Conservation (phyloP, 2,797 vertebrate species). For the Argentina silus region DNA sequence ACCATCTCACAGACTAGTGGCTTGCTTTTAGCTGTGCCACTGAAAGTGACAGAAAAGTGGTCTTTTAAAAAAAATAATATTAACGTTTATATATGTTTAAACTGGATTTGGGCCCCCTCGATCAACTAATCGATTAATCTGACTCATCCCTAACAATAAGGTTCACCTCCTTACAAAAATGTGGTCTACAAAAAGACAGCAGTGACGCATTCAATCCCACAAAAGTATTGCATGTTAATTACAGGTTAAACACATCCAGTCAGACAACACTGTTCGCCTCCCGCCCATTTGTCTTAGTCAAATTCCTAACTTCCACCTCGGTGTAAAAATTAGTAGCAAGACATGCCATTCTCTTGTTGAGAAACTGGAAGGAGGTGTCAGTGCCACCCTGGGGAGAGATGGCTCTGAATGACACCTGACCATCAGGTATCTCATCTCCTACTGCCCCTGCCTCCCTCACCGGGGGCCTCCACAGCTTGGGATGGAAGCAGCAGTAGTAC, state of each 20-base stretch:
- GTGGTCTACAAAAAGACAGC: not conserved
- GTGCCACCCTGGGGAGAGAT: constrained; percentile 47
- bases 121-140: not conserved
- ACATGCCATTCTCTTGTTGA: constrained; percentile 75
- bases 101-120: too few species aligned
- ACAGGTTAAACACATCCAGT: not conserved
- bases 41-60: too few species aligned
- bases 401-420: constrained; percentile 32
- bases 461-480: constrained; percentile 65
- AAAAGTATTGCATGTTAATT: not conserved
- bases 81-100: too few species aligned
- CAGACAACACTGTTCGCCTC: constrained; percentile 19
- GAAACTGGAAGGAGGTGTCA: constrained; percentile 24
- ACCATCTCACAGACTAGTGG: too few species aligned
- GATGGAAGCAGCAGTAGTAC: constrained; percentile 91
- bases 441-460: constrained; percentile 18
- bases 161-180: not conserved
- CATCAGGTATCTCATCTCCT: constrained; percentile 64
- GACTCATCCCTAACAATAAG: too few species aligned
- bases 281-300: not conserved
- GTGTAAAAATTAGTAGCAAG: constrained; percentile 70
- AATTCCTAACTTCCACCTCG: not conserved
- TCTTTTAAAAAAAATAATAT: too few species aligned
- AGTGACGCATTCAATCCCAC: too few species aligned
- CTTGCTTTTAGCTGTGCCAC: too few species aligned